Evolutionary conservation across 2,797 vertebrate genomes (phyloP).

Genomic region (Lemur catta): DNA sequence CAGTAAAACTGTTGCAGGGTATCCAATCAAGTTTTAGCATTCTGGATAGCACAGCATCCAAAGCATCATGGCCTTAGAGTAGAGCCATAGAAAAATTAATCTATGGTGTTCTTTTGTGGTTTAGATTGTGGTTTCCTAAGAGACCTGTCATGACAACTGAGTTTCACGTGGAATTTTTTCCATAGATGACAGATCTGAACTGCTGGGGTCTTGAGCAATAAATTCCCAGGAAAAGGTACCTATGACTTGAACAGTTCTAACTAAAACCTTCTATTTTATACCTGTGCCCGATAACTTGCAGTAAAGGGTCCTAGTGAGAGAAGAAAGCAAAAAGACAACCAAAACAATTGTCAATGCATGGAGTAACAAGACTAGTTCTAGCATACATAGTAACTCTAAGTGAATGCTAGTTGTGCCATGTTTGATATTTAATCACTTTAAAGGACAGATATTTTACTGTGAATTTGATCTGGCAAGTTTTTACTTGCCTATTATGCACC

Average conservation of each 20-base stretch:
- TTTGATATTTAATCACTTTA: neutral
- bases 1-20: neutral
- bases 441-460: neutral
- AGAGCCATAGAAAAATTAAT: constrained; percentile 46
- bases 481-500: neutral
- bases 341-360: neutral
- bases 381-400: neutral
- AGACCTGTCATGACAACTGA: constrained; percentile 62
- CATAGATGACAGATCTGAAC: constrained; percentile 20
- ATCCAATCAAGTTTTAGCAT: neutral
- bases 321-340: neutral
- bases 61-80: constrained; percentile 27
- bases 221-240: constrained; percentile 36
- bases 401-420: neutral
- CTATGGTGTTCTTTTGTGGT: constrained; percentile 64
- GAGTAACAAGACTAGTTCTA: neutral
- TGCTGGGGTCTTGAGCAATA: neutral
- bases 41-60: neutral
- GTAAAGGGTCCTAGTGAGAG: neutral
- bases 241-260: neutral
- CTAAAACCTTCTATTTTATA: neutral
- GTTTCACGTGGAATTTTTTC: constrained; percentile 44
- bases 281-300: neutral
- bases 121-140: constrained; percentile 68
- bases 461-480: constrained; percentile 37